Base-by-base conservation (phyloP, 2,113 vertebrate genomes). In the Globicephala melas region DNA sequence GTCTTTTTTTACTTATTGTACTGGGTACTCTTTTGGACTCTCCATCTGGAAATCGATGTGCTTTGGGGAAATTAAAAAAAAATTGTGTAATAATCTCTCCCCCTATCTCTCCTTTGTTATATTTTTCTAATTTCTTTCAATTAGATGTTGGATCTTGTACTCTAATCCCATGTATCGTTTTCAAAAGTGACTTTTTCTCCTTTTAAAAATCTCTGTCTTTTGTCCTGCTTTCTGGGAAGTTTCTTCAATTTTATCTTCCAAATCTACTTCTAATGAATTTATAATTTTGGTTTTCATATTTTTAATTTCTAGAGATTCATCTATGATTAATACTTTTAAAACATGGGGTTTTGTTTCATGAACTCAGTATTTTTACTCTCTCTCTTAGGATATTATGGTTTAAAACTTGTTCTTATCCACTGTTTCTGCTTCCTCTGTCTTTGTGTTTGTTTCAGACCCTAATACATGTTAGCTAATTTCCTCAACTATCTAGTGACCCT, bases 251-350 rank as follows among this genome's bases (percentile, higher is more conserved):
- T 92, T 58, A 23, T 63, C 53, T 71, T 9, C 25, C 41, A 92
- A 92, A 65, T 21, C 31, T 76, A 77, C 28, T 84, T 94, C 36
- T 77, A 36, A 63, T 97, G 76, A 65, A 83, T 96, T 94, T 83
- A 28, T 96, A 41, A 58, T 94, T 94, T 94, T 63, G 25, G 26
- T 47, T 83, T 93, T 77, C 44, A 28, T 87, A 60, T 25, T 83
- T 95, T 91, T 82, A 88, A 70, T 95, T 71, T 79, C n/a, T 71
- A 70, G 53, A 77, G 17, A 38, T 63, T 50, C 6, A 53, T 83
- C 14, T 77, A 4, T 73, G 18, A 92, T 63, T 62, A 92, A 58
- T 86, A 65, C 50, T 74, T 88, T 47, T 38, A 76, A 83, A 73
- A 68, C 63, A 23, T 8, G 20, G 18, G 68, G 8, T 62, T 23